Evolutionary conservation across 2,797 vertebrate species (phyloP).

Genomic region (Cossypha niveicapilla): DNA sequence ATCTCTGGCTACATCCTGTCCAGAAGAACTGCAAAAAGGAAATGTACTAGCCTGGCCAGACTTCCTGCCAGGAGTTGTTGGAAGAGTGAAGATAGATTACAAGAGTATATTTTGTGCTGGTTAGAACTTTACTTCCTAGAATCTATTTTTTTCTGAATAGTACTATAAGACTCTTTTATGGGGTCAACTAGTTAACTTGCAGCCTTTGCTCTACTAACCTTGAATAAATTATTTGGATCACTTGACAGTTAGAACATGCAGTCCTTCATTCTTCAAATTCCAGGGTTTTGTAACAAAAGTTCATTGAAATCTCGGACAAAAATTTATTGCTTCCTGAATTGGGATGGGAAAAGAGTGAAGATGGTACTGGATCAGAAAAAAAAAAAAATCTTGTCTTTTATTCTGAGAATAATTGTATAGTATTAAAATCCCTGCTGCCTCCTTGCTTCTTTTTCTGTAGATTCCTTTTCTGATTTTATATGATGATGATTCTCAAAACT

Average conservation of each 20-base stretch:
- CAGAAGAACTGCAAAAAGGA: conserved; percentile 83
- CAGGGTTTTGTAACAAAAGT: conserved; percentile 45
- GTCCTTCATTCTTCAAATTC: conserved; percentile 38
- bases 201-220: neutral
- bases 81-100: conserved; percentile 88
- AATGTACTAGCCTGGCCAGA: conserved; percentile 96
- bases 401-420: neutral
- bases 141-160: neutral
- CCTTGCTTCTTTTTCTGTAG: neutral
- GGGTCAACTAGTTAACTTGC: neutral
- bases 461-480: neutral
- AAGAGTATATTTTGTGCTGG: conserved; percentile 93
- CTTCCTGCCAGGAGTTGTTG: conserved; percentile 88
- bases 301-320: conserved; percentile 27
- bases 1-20: conserved; percentile 88
- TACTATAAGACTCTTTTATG: neutral
- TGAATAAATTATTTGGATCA: conserved; percentile 23
- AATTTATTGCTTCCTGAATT: conserved; percentile 57
- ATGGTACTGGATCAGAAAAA: neutral
- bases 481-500: neutral
- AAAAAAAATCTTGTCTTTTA: neutral
- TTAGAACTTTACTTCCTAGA: conserved; percentile 71
- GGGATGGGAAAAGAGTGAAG: conserved; percentile 1
- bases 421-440: neutral
- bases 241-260: conserved; percentile 16